A percentile compares a stretch with the other conserved stretches of the same genome.
Conservation (phyloP, 2,797 vertebrate species). For the Gambelia wislizenii region DNA sequence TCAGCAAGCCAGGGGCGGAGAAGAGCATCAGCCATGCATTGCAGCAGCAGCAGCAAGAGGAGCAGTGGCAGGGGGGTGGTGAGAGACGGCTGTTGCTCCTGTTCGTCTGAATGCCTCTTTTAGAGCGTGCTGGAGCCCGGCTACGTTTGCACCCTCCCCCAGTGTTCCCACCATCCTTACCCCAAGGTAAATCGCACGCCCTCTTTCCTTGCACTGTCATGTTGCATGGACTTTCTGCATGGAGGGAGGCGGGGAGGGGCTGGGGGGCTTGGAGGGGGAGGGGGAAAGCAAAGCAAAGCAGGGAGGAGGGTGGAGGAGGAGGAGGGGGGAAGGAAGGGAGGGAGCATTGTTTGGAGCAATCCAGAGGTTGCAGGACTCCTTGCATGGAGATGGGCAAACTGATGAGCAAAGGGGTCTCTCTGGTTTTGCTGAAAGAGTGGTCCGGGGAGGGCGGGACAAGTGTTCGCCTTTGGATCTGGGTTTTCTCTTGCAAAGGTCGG, state of each 20-base stretch:
- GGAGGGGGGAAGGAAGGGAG: neutral
- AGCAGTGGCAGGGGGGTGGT: neutral
- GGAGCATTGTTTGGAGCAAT: constrained; percentile 12
- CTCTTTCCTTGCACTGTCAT: neutral
- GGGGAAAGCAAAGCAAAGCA: neutral
- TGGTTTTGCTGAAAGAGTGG: neutral
- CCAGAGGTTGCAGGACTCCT: neutral
- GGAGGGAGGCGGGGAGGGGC: neutral
- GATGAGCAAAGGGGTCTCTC: neutral
- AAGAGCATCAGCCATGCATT: constrained; percentile 59
- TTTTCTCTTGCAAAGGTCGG: neutral
- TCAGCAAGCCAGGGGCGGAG: constrained; percentile 30
- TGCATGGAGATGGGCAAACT: neutral
- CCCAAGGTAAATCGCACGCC: neutral
- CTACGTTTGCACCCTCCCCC: neutral
- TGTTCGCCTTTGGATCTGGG: neutral
- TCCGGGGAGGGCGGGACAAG: neutral
- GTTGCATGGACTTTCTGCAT: neutral
- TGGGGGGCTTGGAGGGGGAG: constrained; percentile 11
- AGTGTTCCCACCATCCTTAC: neutral
- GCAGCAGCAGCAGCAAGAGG: constrained; percentile 41
- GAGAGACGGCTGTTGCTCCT: neutral
- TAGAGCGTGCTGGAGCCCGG: neutral
- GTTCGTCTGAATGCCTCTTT: constrained; percentile 30
- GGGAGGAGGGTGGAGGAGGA: neutral